These are phyloP conservation scores for zebrafish (Danio rerio) DNA, from an alignment of 2,113 vertebrate genomes.

Conservation along the genomic window DNA sequence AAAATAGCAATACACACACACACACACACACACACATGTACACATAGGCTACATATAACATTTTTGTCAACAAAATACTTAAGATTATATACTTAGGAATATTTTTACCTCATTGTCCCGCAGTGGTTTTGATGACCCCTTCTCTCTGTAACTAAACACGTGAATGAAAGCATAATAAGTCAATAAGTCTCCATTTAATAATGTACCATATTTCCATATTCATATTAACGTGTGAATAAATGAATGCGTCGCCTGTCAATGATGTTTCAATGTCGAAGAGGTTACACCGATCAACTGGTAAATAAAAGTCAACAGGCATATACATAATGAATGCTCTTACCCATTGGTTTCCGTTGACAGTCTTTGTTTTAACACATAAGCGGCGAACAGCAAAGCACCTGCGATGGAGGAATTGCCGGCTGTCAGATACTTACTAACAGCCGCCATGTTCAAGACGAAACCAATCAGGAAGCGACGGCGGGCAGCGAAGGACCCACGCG, in stretches of 20 bases:
- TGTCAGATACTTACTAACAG: slow-evolving; percentile 88
- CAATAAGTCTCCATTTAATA: not conserved
- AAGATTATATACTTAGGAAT: not conserved
- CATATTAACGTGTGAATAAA: not conserved
- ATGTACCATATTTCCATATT: not conserved
- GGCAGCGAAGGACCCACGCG: not conserved
- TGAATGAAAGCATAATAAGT: not conserved
- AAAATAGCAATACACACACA: too few species aligned
- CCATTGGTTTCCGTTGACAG: slow-evolving; percentile 59
- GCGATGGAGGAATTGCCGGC: slow-evolving; percentile 85
- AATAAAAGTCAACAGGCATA: not conserved
- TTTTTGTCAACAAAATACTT: too few species aligned
- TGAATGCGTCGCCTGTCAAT: not conserved
- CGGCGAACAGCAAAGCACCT: slow-evolving; percentile 77
- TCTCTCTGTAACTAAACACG: slow-evolving; percentile 78
- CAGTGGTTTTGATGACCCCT: slow-evolving; percentile 76
- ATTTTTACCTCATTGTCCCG: slow-evolving; percentile 81
- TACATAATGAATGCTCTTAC: slow-evolving; percentile 65
- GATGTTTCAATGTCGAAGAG: slow-evolving; percentile 36
- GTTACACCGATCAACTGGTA: not conserved
- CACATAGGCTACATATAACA: too few species aligned
- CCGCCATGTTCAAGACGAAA: slow-evolving; percentile 81
- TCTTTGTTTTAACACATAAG: slow-evolving; percentile 80
- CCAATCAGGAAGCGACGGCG: slow-evolving; percentile 33
- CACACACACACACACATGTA: too few species aligned